These are phyloP conservation scores for Neoitamus cyanurus DNA, from an alignment of 2,888 invertebrate genomes.

Conservation along the genomic window DNA sequence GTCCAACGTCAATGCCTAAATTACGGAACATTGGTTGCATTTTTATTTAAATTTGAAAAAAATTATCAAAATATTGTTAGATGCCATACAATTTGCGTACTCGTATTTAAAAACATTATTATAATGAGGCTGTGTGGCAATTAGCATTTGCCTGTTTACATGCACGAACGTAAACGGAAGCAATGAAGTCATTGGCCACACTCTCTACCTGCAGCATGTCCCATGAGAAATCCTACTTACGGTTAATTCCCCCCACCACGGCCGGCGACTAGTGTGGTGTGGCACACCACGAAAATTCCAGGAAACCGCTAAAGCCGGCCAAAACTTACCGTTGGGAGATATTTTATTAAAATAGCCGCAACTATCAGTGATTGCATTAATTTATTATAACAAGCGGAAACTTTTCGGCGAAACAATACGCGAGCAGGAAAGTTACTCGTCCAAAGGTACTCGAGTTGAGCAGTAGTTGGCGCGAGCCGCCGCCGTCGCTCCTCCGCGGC, in stretches of 20 bases:
- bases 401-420: not conserved
- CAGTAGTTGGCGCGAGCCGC: too few relatives aligned
- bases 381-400: not conserved
- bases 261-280: not conserved
- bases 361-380: conserved; percentile 1
- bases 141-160: not conserved
- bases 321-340: not conserved
- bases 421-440: not conserved
- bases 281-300: not conserved
- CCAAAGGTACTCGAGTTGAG: too few relatives aligned
- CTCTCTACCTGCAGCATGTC: not conserved
- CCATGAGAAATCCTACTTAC: not conserved
- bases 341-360: not conserved
- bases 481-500: not conserved
- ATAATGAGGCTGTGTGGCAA: not conserved
- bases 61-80: not conserved
- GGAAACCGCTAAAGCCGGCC: not conserved
- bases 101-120: not conserved
- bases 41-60: too few relatives aligned
- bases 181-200: not conserved
- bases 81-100: not conserved
- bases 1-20: too few relatives aligned
- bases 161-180: not conserved
- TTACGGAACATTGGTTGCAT: too few relatives aligned
- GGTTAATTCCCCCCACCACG: not conserved